Percentiles rank a stretch among this genome's conserved stretches.
Evolutionary conservation across 2,797 vertebrate species (phyloP).

Genomic region (Mergus octosetaceus): DNA sequence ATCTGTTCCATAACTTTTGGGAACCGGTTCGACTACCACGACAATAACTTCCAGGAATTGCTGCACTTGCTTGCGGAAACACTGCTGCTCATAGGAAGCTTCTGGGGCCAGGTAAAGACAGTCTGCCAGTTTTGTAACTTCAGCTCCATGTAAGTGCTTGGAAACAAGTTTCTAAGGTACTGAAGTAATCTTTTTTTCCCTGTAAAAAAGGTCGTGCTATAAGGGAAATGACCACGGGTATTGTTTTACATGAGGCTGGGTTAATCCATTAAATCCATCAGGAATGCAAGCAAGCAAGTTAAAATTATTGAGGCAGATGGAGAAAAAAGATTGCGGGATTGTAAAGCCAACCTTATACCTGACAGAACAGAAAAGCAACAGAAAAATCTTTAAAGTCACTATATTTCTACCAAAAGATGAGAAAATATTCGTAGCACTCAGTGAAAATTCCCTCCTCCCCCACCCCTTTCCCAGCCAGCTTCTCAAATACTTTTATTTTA

Average conservation of each 20-base stretch:
- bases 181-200: background rate
- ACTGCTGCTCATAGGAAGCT: background rate
- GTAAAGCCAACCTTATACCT: background rate
- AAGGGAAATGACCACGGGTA: background rate
- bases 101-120: conserved; percentile 64
- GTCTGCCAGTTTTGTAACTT: background rate
- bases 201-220: background rate
- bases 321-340: background rate
- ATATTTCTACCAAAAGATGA: background rate
- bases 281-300: background rate
- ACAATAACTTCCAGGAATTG: conserved; percentile 73
- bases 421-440: background rate
- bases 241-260: background rate
- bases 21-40: conserved; percentile 75
- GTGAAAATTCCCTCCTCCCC: background rate
- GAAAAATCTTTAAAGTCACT: background rate
- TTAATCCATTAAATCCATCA: background rate
- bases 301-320: background rate
- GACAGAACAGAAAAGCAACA: background rate
- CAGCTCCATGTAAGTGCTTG: background rate
- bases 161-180: background rate
- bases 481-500: background rate
- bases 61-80: conserved; percentile 65
- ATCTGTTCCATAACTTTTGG: conserved; percentile 81
- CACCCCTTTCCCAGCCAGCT: background rate